phyloP scores from a whole-genome alignment of 2,888 invertebrate genomes.

The Andrena flavipes region DNA sequence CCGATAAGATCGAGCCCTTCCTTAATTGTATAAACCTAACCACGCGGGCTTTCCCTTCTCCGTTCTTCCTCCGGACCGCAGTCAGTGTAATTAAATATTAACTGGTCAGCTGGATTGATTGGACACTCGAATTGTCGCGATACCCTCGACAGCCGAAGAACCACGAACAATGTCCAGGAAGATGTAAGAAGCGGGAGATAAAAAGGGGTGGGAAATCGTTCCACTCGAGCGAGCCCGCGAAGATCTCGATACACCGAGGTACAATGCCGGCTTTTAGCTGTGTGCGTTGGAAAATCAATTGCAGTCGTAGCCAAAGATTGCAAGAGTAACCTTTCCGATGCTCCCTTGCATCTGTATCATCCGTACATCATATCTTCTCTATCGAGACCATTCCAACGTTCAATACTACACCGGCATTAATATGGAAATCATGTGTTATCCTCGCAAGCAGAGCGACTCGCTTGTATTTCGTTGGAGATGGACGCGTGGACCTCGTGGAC shows the following conservation, averaged over 20 bases:
- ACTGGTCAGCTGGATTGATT: neutral
- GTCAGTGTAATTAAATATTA: neutral
- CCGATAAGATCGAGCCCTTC: neutral
- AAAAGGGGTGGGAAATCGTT: neutral
- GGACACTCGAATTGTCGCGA: neutral
- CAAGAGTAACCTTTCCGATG: conserved; percentile 13
- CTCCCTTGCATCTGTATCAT: neutral
- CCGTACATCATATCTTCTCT: neutral
- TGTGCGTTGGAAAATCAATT: conserved; percentile 31
- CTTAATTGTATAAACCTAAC: neutral
- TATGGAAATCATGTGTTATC: neutral
- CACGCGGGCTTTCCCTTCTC: neutral
- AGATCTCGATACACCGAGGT: conserved; percentile 31
- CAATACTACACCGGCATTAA: neutral
- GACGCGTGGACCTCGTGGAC: neutral
- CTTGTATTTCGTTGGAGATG: neutral
- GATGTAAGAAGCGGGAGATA: neutral
- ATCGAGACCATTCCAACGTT: neutral
- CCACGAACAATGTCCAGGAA: neutral
- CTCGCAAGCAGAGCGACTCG: neutral
- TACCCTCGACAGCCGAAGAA: neutral
- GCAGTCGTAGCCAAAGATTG: conserved; percentile 32
- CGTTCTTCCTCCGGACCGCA: no score
- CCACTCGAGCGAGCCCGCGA: neutral
- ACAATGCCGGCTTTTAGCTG: conserved; percentile 2